Percentiles rank a stretch among this genome's conserved stretches.
phyloP scores from a whole-genome alignment of 1,140 invertebrate genomes.

The Trichonephila inaurata region DNA sequence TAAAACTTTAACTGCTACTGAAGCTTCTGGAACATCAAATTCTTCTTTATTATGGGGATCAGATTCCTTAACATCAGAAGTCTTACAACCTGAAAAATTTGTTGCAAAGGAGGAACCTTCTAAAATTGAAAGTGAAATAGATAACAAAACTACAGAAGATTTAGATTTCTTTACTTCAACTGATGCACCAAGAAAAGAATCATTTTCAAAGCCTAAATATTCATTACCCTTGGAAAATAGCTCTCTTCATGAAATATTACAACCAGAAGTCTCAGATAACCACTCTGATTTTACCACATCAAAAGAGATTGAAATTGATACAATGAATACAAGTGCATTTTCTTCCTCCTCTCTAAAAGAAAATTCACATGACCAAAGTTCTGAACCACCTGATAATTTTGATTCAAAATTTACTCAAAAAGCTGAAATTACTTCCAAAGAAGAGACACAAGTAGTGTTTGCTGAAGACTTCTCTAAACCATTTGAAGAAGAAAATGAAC shows the following conservation, averaged over 20 bases:
- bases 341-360: slow-evolving; percentile 52
- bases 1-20: neutral
- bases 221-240: slow-evolving; percentile 73
- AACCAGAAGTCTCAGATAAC: neutral
- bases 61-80: neutral
- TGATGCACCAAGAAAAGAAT: slow-evolving; percentile 10
- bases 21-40: neutral
- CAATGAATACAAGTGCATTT: slow-evolving; percentile 4
- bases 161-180: slow-evolving; percentile 30
- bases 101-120: slow-evolving; percentile 37
- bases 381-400: slow-evolving; percentile 44
- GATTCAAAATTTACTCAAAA: slow-evolving; percentile 1
- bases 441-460: slow-evolving; percentile 21
- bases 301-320: neutral
- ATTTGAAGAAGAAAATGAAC: slow-evolving; percentile 51
- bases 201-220: slow-evolving; percentile 71
- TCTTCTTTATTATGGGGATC: slow-evolving; percentile 50
- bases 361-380: neutral
- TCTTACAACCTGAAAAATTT: slow-evolving; percentile 57
- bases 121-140: slow-evolving; percentile 42
- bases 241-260: slow-evolving; percentile 56
- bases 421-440: slow-evolving; percentile 31
- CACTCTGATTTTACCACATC: neutral
- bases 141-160: neutral
- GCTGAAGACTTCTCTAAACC: slow-evolving; percentile 42